Conservation (phyloP, 2,888 invertebrate genomes). For the Lithophane leautieri region DNA sequence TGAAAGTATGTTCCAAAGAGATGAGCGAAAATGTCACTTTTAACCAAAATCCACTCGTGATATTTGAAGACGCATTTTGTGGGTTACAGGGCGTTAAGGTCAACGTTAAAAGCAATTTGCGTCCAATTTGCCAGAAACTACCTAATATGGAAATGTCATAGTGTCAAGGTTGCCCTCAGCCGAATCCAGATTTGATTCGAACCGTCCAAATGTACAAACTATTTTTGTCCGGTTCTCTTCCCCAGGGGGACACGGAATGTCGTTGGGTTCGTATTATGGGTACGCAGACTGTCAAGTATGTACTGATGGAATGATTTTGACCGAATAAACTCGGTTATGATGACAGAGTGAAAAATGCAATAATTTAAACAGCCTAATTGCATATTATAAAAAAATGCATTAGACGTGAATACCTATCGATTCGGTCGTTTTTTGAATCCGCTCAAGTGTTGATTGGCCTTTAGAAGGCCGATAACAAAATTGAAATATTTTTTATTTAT, state of each 20-base stretch:
- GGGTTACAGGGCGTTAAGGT: neutral
- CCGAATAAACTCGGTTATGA: neutral
- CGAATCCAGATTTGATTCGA: slow-evolving; percentile 11
- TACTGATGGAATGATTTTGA: neutral
- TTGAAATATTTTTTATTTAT: too few species aligned
- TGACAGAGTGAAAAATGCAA: neutral
- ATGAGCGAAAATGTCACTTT: neutral
- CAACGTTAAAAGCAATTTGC: neutral
- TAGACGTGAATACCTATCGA: neutral
- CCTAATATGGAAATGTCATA: slow-evolving; percentile 17
- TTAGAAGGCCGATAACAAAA: too few species aligned
- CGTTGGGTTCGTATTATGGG: neutral
- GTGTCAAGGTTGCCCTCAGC: slow-evolving; percentile 1
- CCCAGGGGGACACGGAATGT: neutral
- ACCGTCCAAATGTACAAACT: slow-evolving; percentile 4
- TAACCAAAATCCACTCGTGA: neutral
- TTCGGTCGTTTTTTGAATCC: too few species aligned
- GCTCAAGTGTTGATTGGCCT: too few species aligned
- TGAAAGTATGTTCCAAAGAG: slow-evolving; percentile 12
- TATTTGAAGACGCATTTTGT: slow-evolving; percentile 13
- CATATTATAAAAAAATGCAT: neutral
- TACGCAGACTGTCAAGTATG: neutral
- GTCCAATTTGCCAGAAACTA: neutral
- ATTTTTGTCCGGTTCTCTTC: slow-evolving; percentile 3
- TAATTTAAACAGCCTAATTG: neutral